These are phyloP conservation scores for Dicycla oo DNA, from an alignment of 2,888 invertebrate genomes.

Conservation along the genomic window DNA sequence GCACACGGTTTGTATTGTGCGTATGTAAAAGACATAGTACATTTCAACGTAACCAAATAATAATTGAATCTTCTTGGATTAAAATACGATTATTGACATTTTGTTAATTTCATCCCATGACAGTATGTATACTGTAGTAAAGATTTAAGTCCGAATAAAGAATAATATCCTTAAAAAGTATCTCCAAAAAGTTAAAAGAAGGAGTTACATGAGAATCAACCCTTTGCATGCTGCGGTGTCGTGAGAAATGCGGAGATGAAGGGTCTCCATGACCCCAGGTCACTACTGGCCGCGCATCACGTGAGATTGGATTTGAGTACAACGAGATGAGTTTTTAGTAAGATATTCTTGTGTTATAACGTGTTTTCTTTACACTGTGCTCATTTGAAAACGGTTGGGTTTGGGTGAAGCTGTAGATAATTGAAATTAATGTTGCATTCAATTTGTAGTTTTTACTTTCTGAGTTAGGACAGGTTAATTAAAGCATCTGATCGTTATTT, in stretches of 20 bases:
- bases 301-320: slow-evolving; percentile 35
- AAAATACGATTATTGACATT: not conserved
- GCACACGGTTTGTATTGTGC: too few relatives aligned
- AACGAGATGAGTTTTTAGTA: slow-evolving; percentile 32
- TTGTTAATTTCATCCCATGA: not conserved
- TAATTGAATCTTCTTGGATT: not conserved
- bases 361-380: slow-evolving; percentile 33
- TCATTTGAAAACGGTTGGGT: slow-evolving; percentile 13
- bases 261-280: slow-evolving; percentile 81
- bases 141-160: slow-evolving; percentile 7
- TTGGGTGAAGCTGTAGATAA: not conserved
- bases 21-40: too few relatives aligned
- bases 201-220: slow-evolving; percentile 69
- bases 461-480: not conserved
- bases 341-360: slow-evolving; percentile 39
- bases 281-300: slow-evolving; percentile 67
- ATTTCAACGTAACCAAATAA: not conserved
- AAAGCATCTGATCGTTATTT: not conserved
- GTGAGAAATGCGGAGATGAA: slow-evolving; percentile 76
- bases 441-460: not conserved
- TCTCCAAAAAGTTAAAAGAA: slow-evolving; percentile 45
- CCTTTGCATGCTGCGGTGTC: slow-evolving; percentile 76
- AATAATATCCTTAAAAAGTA: slow-evolving; percentile 6
- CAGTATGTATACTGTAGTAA: not conserved
- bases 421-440: slow-evolving; percentile 1